Percentiles rank a stretch among this genome's conserved stretches.
Evolutionary conservation across 2,797 vertebrate genomes (phyloP).

Genomic region (Lagodon rhomboides): DNA sequence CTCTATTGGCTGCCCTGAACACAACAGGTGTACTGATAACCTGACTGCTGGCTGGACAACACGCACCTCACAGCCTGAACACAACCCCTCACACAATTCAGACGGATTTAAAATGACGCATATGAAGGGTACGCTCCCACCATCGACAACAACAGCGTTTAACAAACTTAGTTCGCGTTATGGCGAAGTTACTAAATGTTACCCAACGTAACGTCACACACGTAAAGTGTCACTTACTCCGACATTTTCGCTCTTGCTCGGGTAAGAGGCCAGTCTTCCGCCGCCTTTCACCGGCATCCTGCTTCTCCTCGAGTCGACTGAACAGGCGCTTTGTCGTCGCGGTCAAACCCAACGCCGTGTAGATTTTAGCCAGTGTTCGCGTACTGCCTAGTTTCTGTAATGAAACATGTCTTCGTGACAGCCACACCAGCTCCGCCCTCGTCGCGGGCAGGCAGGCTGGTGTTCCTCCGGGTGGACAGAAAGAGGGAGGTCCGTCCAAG

Average conservation of each 20-base stretch:
- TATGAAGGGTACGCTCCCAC: not conserved
- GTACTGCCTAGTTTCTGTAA: slow-evolving; percentile 9
- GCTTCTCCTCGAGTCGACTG: slow-evolving; percentile 32
- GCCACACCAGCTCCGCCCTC: slow-evolving; percentile 56
- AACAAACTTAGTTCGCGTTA: no score
- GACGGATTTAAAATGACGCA: not conserved
- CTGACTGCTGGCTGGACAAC: slow-evolving; percentile 25
- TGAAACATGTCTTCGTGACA: slow-evolving; percentile 34
- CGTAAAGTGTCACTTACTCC: slow-evolving; percentile 73
- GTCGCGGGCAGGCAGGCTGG: slow-evolving; percentile 10
- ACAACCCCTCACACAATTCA: not conserved
- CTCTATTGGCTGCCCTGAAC: slow-evolving; percentile 28
- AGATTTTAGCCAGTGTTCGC: not conserved
- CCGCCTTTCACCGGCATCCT: slow-evolving; percentile 85
- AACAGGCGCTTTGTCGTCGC: slow-evolving; percentile 2
- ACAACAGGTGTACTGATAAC: slow-evolving; percentile 57
- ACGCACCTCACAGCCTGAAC: slow-evolving; percentile 14
- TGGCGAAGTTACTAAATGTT: not conserved
- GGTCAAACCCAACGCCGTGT: not conserved
- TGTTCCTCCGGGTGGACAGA: slow-evolving; percentile 27
- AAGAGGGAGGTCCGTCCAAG: slow-evolving; percentile 52
- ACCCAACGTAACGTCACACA: not conserved
- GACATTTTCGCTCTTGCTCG: slow-evolving; percentile 73
- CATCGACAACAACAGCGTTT: not conserved
- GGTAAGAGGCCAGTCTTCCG: slow-evolving; percentile 74